A percentile compares a stretch with the other conserved stretches of the same genome.
Evolutionary conservation across 2,797 vertebrate genomes (phyloP).

Genomic region (Carcharodon carcharias): DNA sequence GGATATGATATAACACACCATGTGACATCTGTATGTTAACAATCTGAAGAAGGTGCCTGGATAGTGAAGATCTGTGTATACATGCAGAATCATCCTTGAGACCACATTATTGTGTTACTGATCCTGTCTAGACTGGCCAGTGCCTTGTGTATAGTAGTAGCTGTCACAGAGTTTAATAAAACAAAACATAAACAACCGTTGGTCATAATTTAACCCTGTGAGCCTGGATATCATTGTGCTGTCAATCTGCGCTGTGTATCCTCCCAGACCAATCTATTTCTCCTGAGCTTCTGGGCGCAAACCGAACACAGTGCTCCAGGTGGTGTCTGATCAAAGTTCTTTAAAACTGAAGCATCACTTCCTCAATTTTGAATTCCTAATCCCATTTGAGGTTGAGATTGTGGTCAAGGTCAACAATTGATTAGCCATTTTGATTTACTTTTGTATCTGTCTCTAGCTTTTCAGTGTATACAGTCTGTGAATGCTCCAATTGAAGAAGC

Average conservation of each 20-base stretch:
- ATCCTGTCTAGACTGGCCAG: too few relatives aligned
- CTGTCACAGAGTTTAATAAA: too few relatives aligned
- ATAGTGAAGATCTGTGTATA: too few relatives aligned
- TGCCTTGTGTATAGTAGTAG: too few relatives aligned
- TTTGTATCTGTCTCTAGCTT: not conserved
- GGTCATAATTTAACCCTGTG: not conserved
- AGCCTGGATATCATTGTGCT: not conserved
- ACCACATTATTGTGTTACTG: too few relatives aligned
- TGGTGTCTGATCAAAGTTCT: too few relatives aligned
- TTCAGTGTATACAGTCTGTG: not conserved
- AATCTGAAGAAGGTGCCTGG: too few relatives aligned
- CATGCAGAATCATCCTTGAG: too few relatives aligned
- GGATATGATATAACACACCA: too few relatives aligned
- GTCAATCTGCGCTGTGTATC: not conserved
- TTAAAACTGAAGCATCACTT: not conserved
- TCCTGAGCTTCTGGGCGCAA: not conserved
- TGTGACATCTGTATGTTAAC: too few relatives aligned
- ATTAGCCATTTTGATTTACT: not conserved
- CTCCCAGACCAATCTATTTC: not conserved
- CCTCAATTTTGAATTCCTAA: not conserved
- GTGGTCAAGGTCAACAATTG: not conserved
- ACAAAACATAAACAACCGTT: not conserved
- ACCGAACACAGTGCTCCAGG: not conserved
- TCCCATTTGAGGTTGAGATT: not conserved
- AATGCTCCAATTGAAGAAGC: not conserved